Evolutionary conservation across 1,140 invertebrate species (phyloP), one percentile per base, ranked within the genome.

Genomic region (Euura lappo): DNA sequence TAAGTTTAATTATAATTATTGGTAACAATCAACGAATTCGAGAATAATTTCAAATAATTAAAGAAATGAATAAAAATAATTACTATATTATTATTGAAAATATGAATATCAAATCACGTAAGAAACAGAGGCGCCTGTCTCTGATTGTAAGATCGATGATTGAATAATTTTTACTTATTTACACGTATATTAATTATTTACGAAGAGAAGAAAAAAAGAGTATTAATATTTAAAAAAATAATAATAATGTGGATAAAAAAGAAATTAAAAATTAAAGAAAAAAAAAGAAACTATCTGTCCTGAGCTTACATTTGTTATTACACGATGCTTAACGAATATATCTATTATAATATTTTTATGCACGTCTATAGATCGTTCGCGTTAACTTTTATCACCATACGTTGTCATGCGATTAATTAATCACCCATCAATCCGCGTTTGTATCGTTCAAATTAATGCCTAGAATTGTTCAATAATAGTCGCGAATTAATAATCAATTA

Each of bases 241-340:
- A 69, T 51, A 46, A 71, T 44, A 7, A 68, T 13, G 70, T 69
- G 47, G 72, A 71, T 68, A 72, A 75, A 10, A 75, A 72, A 69
- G 68, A 75, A 79, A 69, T 67, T 76, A 78, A 76, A 75, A 71
- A 72, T 73, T 79, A 77, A 64, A 72, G 75, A 81, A 74, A 80
- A 78, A 79, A 71, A 70, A 76, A 79, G 71, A 82, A 84, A 79
- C 77, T 76, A 84, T 85, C 81, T 86, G 82, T 85, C 82, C 82
- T 84, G 84, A 86, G 85, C 86, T 87, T 87, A 86, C 79, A 87
- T 87, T 86, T 87, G 86, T 87, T 87, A 87, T 86, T 81, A 86
- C 78, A 84, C 81, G 74, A 86, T 87, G 85, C 86, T 87, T 87
- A 81, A 81, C 79, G 78, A 86, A 28, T 28, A 28, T 87, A 51